These are phyloP conservation scores for Coremacera marginata DNA, from an alignment of 2,888 invertebrate genomes.

Conservation along the genomic window DNA sequence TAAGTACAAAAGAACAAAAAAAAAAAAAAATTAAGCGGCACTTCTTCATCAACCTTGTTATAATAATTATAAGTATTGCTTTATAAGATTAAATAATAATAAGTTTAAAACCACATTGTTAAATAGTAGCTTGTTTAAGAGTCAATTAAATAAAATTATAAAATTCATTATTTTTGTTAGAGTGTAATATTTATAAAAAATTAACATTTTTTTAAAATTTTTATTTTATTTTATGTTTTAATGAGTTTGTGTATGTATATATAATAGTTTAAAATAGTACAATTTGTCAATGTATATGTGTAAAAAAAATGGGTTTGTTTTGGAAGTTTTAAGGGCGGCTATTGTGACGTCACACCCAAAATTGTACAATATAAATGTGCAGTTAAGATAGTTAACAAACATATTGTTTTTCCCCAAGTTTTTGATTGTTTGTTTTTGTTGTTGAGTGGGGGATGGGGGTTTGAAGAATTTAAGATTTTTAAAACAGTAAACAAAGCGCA, in stretches of 20 bases:
- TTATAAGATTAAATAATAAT: slow-evolving; percentile 11
- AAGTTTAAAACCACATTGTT: slow-evolving; percentile 21
- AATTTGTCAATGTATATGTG: slow-evolving; percentile 18
- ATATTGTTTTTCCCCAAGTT: neutral
- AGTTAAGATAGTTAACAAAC: slow-evolving; percentile 22
- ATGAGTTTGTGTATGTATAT: neutral
- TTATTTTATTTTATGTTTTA: neutral
- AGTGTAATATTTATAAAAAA: neutral
- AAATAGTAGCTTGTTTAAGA: slow-evolving; percentile 16
- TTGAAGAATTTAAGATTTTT: neutral
- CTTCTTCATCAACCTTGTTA: neutral
- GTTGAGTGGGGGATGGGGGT: neutral
- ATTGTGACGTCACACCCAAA: neutral
- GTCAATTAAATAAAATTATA: slow-evolving; percentile 18
- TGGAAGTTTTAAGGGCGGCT: neutral
- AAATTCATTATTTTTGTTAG: slow-evolving; percentile 3
- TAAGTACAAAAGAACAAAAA: slow-evolving; percentile 19
- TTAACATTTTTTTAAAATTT: slow-evolving; percentile 1
- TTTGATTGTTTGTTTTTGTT: slow-evolving; percentile 17
- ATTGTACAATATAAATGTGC: slow-evolving; percentile 2
- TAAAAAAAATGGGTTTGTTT: neutral
- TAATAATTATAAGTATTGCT: neutral
- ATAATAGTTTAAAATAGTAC: slow-evolving; percentile 15
- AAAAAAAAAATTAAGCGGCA: slow-evolving; percentile 35
- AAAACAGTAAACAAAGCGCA: neutral